Percentiles rank a stretch among this genome's conserved stretches.
These are phyloP conservation scores for Tenodera sinensis DNA, from an alignment of 2,888 invertebrate species.

Conservation along the genomic window DNA sequence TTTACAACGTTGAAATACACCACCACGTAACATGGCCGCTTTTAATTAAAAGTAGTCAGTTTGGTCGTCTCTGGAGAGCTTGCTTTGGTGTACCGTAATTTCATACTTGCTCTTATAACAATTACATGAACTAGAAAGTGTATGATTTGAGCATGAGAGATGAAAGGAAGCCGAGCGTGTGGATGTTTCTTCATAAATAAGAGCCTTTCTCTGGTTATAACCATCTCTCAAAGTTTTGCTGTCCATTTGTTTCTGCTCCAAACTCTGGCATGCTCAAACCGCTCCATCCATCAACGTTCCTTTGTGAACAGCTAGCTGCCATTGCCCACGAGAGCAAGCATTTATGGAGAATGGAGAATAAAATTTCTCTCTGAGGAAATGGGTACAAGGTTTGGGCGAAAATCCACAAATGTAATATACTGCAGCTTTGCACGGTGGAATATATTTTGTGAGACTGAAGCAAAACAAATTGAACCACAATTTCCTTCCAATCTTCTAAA, in stretches of 20 bases:
- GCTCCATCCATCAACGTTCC: not conserved
- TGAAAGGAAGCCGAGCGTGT: not conserved
- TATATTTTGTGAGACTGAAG: too few relatives aligned
- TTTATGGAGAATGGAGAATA: not conserved
- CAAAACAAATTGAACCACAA: too few relatives aligned
- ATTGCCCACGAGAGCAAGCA: not conserved
- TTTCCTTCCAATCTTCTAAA: too few relatives aligned
- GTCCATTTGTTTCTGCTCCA: not conserved
- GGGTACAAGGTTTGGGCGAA: too few relatives aligned
- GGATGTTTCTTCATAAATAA: not conserved
- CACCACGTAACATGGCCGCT: too few relatives aligned
- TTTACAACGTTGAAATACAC: too few relatives aligned
- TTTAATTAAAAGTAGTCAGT: too few relatives aligned
- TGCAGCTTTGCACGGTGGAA: too few relatives aligned
- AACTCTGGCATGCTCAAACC: not conserved
- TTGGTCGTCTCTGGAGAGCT: too few relatives aligned
- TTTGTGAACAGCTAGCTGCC: not conserved
- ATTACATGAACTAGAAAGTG: not conserved
- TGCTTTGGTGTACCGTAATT: not conserved
- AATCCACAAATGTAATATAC: too few relatives aligned
- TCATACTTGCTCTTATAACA: not conserved
- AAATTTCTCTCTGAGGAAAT: not conserved
- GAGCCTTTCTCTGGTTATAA: not conserved
- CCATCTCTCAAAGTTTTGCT: not conserved
- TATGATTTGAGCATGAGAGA: not conserved